Evolutionary conservation across 2,113 vertebrate species (phyloP).

Genomic region (Emydura subglobosa): DNA sequence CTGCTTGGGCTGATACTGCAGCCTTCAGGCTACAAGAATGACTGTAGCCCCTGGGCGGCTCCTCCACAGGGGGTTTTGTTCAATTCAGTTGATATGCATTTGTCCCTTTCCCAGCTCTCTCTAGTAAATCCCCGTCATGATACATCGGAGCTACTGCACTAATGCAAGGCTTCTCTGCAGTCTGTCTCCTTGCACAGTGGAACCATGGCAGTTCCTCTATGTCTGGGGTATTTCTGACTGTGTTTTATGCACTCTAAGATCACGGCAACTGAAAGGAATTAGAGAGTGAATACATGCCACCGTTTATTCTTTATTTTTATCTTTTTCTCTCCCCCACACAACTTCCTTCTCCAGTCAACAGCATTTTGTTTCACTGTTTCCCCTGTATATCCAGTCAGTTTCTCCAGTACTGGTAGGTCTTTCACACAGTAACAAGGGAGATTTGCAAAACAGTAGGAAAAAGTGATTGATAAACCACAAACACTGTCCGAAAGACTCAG

Average conservation of each 20-base stretch:
- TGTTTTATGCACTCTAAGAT: neutral
- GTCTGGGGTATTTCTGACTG: neutral
- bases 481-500: neutral
- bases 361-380: neutral
- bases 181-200: neutral
- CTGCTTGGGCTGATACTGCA: neutral
- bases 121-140: neutral
- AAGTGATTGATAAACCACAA: neutral
- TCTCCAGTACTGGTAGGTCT: no score
- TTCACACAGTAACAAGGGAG: no score
- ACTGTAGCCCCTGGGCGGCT: neutral
- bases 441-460: no score
- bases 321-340: neutral
- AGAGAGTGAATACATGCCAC: neutral
- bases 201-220: neutral
- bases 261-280: neutral
- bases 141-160: neutral
- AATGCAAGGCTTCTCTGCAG: neutral
- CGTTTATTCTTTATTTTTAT: neutral
- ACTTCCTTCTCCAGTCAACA: neutral
- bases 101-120: neutral
- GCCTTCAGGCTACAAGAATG: neutral
- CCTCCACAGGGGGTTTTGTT: neutral
- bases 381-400: neutral
- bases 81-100: fast-evolving